phyloP scores from a whole-genome alignment of 2,888 invertebrate species.

The Folsomia candida region DNA sequence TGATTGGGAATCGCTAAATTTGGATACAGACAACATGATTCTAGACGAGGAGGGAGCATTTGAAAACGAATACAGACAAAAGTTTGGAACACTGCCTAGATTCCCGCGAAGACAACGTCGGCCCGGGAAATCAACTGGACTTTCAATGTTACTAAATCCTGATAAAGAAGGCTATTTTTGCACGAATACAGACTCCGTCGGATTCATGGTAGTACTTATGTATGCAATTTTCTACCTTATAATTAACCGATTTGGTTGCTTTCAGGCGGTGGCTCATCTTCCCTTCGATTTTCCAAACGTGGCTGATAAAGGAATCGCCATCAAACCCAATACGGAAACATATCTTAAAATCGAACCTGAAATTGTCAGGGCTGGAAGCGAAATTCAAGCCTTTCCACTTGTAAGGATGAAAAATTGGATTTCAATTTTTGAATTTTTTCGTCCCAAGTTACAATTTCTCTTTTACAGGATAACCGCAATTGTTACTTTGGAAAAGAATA shows the following conservation, averaged over 20 bases:
- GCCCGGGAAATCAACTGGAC: slow-evolving; percentile 44
- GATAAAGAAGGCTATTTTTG: slow-evolving; percentile 45
- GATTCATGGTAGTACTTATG: slow-evolving; percentile 30
- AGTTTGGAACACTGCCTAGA: too few relatives aligned
- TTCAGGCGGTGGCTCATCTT: too few relatives aligned
- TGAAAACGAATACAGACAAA: too few relatives aligned
- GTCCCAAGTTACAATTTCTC: slow-evolving; percentile 1
- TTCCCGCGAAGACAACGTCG: slow-evolving; percentile 36
- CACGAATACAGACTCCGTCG: too few relatives aligned
- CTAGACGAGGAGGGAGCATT: too few relatives aligned
- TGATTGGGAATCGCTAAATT: slow-evolving; percentile 13
- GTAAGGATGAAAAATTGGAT: too few relatives aligned
- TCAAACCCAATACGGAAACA: slow-evolving; percentile 39
- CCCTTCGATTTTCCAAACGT: too few relatives aligned
- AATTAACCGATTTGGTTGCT: neutral
- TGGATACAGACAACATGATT: too few relatives aligned
- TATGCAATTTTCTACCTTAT: neutral
- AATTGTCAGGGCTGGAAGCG: slow-evolving; percentile 19
- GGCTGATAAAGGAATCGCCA: too few relatives aligned
- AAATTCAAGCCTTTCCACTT: slow-evolving; percentile 21
- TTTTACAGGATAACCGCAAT: slow-evolving; percentile 32
- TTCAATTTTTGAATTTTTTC: too few relatives aligned
- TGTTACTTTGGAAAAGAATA: slow-evolving; percentile 43
- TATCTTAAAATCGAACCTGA: slow-evolving; percentile 35
- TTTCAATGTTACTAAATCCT: slow-evolving; percentile 45